A percentile compares a stretch with the other conserved stretches of the same genome.
Evolutionary conservation across 2,113 vertebrate species (phyloP).

Genomic region (Bubo bubo): DNA sequence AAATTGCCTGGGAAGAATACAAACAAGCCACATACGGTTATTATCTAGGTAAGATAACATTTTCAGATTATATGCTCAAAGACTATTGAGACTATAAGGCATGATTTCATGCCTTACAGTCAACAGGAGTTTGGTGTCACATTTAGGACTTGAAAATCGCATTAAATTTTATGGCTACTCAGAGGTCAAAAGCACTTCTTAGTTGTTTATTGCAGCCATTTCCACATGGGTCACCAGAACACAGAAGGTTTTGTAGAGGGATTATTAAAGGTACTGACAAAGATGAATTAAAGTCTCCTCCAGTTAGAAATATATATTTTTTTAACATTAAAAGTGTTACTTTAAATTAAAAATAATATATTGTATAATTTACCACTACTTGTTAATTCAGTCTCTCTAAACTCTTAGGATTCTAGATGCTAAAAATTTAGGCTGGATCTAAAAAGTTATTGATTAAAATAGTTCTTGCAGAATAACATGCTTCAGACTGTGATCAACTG

Average conservation of each 20-base stretch:
- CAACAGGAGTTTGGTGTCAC: background rate
- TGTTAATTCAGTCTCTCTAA: background rate
- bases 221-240: background rate
- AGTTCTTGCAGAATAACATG: background rate
- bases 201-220: background rate
- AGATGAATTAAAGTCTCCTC: background rate
- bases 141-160: background rate
- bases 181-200: background rate
- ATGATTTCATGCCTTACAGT: background rate
- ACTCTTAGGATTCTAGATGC: background rate
- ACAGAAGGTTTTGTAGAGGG: background rate
- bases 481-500: background rate
- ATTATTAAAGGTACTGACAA: background rate
- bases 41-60: conserved; percentile 85
- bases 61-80: background rate
- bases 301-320: background rate
- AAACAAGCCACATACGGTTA: conserved; percentile 97
- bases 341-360: background rate
- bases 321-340: background rate
- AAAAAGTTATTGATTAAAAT: background rate
- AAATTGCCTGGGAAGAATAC: conserved; percentile 97
- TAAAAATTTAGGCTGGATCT: background rate
- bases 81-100: background rate
- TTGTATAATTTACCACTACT: background rate
- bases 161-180: background rate